A percentile compares a stretch with the other conserved stretches of the same genome.
Conservation (phyloP, 2,113 vertebrate genomes). For the Lota lota region DNA sequence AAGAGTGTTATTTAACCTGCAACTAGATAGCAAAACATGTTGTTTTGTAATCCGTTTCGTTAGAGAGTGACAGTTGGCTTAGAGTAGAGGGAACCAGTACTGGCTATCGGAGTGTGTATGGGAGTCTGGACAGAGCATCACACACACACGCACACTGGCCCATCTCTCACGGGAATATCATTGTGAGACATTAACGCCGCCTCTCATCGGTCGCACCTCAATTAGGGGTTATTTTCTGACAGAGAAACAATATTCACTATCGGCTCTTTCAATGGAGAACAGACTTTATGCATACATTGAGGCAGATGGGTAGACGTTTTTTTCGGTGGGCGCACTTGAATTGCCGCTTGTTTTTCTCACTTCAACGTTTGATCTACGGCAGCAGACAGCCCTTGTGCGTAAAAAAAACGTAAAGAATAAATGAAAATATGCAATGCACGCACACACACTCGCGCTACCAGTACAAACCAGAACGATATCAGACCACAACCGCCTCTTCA, state of each 20-base stretch:
- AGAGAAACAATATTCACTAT: too few relatives aligned
- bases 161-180: conserved; percentile 50
- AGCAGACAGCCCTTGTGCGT: conserved; percentile 33
- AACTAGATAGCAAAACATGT: background rate
- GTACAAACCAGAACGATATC: too few relatives aligned
- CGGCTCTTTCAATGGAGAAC: too few relatives aligned
- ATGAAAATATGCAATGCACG: too few relatives aligned
- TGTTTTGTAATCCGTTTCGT: too few relatives aligned
- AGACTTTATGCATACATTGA: too few relatives aligned
- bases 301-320: background rate
- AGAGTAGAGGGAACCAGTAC: background rate
- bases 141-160: conserved; percentile 20
- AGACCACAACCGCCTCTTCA: background rate
- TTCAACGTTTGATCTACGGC: conserved; percentile 48
- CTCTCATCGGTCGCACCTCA: conserved; percentile 43
- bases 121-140: conserved; percentile 19
- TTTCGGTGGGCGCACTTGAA: conserved; percentile 13
- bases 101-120: conserved; percentile 29
- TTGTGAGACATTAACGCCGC: conserved; percentile 57
- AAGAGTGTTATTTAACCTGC: conserved; percentile 2
- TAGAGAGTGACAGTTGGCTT: too few relatives aligned
- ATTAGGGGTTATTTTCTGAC: conserved; percentile 25
- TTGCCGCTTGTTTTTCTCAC: conserved; percentile 64
- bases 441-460: too few relatives aligned
- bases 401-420: too few relatives aligned